phyloP scores from a whole-genome alignment of 2,888 invertebrate genomes.

The Baccha elongata region DNA sequence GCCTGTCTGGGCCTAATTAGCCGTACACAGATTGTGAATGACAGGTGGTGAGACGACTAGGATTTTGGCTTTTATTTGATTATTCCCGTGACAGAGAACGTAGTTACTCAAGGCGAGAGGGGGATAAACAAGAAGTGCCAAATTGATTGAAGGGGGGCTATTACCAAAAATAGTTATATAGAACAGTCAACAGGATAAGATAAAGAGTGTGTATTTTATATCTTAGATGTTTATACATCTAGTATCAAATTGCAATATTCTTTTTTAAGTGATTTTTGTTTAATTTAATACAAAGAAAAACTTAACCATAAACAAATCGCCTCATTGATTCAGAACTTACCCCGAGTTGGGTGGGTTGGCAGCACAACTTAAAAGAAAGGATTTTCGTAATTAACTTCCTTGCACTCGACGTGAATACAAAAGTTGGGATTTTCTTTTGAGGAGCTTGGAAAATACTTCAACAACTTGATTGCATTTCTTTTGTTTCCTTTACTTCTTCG shows the following conservation, averaged over 20 bases:
- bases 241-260: neutral
- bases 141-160: neutral
- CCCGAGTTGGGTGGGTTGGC: neutral
- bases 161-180: constrained; percentile 14
- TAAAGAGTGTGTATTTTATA: neutral
- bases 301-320: neutral
- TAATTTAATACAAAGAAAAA: neutral
- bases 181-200: constrained; percentile 37
- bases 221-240: too few relatives aligned
- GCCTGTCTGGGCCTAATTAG: constrained; percentile 63
- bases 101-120: constrained; percentile 4
- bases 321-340: neutral
- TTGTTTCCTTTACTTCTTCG: constrained; percentile 32
- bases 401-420: constrained; percentile 48
- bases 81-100: constrained; percentile 4
- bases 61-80: constrained; percentile 32
- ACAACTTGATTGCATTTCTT: constrained; percentile 64
- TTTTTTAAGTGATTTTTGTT: neutral
- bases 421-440: constrained; percentile 29
- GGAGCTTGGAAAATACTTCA: constrained; percentile 42
- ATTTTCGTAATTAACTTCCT: constrained; percentile 57
- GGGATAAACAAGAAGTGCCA: constrained; percentile 1
- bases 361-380: neutral
- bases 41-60: constrained; percentile 36
- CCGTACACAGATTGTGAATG: constrained; percentile 49